These are phyloP conservation scores for Festucalex cinctus DNA, from an alignment of 2,113 vertebrate species.

Conservation along the genomic window DNA sequence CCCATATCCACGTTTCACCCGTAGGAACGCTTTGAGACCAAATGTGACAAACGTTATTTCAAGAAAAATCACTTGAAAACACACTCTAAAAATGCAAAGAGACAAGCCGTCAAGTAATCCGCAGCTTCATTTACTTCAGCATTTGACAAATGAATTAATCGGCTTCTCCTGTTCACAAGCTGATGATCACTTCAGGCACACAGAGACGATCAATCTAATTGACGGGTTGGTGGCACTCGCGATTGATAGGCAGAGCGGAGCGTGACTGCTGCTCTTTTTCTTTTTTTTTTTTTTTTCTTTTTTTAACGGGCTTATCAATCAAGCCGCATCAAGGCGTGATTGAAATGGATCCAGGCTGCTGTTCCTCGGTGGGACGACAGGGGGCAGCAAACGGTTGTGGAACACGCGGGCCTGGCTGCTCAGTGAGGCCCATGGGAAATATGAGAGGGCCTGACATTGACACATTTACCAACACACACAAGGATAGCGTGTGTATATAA, in stretches of 20 bases:
- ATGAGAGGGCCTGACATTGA: constrained; percentile 36
- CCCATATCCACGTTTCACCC: too few species aligned
- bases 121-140: constrained; percentile 29
- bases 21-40: too few species aligned
- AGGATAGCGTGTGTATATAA: constrained; percentile 22
- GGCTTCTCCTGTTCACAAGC: constrained; percentile 30
- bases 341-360: constrained; percentile 32
- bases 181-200: constrained; percentile 38
- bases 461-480: constrained; percentile 36
- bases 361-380: constrained; percentile 39
- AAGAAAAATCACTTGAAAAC: background rate
- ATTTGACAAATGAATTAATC: constrained; percentile 50
- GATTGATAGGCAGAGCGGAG: constrained; percentile 52
- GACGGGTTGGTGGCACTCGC: constrained; percentile 34
- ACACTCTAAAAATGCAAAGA: background rate
- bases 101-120: background rate
- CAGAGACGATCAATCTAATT: constrained; percentile 40
- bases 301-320: constrained; percentile 57
- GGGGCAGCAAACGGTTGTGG: constrained; percentile 52
- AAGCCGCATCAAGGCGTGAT: constrained; percentile 38
- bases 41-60: background rate
- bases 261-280: constrained; percentile 22
- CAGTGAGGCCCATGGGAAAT: constrained; percentile 58
- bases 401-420: constrained; percentile 22
- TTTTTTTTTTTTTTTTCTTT: too few species aligned